phyloP scores from a whole-genome alignment of 2,888 invertebrate species.

The Dyspetes luteomarginatus region DNA sequence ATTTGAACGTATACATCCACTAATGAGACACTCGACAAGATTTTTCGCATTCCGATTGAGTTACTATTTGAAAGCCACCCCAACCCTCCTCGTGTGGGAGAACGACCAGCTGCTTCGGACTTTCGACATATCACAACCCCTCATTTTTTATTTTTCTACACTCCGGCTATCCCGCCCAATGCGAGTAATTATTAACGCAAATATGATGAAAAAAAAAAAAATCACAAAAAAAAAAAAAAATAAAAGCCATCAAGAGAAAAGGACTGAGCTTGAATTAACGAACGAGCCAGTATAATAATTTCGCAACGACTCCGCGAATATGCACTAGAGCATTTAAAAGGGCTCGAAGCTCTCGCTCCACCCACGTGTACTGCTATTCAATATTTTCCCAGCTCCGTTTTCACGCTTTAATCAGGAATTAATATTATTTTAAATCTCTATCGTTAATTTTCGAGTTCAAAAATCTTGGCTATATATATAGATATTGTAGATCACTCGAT shows the following conservation, averaged over 20 bases:
- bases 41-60: conserved; percentile 61
- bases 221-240: background rate
- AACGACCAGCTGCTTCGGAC: conserved; percentile 52
- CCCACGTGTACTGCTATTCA: conserved; percentile 12
- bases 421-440: background rate
- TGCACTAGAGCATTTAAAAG: background rate
- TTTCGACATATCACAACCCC: conserved; percentile 39
- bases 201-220: conserved; percentile 19
- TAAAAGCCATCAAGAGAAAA: conserved; percentile 9
- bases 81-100: conserved; percentile 20
- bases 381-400: background rate
- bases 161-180: background rate
- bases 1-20: conserved; percentile 37
- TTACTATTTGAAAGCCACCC: conserved; percentile 50
- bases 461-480: background rate
- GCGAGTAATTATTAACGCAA: conserved; percentile 22
- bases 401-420: conserved; percentile 30
- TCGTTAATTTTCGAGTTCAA: background rate
- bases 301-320: conserved; percentile 3
- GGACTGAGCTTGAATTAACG: conserved; percentile 41
- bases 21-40: conserved; percentile 64
- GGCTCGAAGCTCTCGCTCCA: background rate
- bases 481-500: too few relatives aligned
- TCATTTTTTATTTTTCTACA: background rate
- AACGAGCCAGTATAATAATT: conserved; percentile 42